Conservation (phyloP, 2,113 vertebrate genomes). For the Spea bombifrons region DNA sequence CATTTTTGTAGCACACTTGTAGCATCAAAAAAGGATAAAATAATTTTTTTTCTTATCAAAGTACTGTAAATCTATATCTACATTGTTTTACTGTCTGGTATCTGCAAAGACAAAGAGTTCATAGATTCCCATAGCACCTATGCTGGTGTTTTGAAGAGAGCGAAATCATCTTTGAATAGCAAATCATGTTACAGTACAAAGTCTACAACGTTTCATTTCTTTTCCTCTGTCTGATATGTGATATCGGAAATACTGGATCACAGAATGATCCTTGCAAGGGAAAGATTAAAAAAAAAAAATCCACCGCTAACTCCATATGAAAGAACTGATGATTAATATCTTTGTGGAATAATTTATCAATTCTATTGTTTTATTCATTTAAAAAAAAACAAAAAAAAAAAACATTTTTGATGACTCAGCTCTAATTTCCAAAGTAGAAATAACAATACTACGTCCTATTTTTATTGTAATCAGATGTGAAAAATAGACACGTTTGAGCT, state of each 20-base stretch:
- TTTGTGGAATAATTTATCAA: not conserved
- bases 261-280: not conserved
- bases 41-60: no score
- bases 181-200: not conserved
- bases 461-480: slow-evolving; percentile 14
- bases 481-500: not conserved
- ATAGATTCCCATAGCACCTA: no score
- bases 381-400: not conserved
- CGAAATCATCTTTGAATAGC: not conserved
- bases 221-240: not conserved
- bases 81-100: not conserved
- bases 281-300: not conserved
- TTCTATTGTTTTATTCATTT: slow-evolving; percentile 3
- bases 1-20: no score
- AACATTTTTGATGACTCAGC: not conserved
- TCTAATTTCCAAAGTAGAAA: not conserved
- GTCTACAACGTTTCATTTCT: not conserved
- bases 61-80: no score
- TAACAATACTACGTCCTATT: not conserved
- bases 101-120: not conserved
- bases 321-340: not conserved
- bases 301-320: not conserved
- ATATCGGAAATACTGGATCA: slow-evolving; percentile 9
- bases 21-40: no score
- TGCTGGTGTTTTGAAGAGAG: no score